A percentile compares a stretch with the other conserved stretches of the same genome.
These are phyloP conservation scores for Caenorhabditis imperialis DNA, from an alignment of 2,888 invertebrate genomes.

Conservation along the genomic window DNA sequence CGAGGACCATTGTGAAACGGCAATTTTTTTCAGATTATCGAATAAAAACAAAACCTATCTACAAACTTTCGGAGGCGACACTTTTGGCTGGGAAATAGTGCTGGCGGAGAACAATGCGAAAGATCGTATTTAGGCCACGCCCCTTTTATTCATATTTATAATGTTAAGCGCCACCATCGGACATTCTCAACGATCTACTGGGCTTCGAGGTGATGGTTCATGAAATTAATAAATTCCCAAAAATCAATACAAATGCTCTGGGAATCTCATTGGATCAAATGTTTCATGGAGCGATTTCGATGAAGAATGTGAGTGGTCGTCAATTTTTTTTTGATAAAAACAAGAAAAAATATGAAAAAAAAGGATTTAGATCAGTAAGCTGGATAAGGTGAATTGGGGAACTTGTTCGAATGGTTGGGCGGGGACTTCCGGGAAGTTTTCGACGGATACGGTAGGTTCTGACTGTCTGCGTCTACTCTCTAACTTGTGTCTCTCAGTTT, in stretches of 20 bases:
- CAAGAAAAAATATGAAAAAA: not conserved
- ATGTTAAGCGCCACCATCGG: not conserved
- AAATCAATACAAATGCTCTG: constrained; percentile 52
- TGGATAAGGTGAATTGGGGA: constrained; percentile 68
- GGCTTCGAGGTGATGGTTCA: constrained; percentile 64
- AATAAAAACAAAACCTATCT: constrained; percentile 30
- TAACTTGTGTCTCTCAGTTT: too few relatives aligned
- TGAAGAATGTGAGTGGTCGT: constrained; percentile 61
- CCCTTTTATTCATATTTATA: too few relatives aligned
- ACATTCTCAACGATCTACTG: not conserved
- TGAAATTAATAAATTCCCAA: constrained; percentile 46
- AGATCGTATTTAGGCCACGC: not conserved
- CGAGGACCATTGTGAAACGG: too few relatives aligned
- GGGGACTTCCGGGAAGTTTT: constrained; percentile 25
- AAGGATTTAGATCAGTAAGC: constrained; percentile 55
- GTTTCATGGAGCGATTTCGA: constrained; percentile 58
- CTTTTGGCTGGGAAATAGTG: constrained; percentile 63
- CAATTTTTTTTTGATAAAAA: not conserved
- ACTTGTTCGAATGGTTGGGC: constrained; percentile 51
- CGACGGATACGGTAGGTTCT: constrained; percentile 16
- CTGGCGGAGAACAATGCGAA: constrained; percentile 48
- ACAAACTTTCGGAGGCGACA: constrained; percentile 64
- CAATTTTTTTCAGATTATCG: constrained; percentile 57
- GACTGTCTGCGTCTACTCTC: too few relatives aligned
- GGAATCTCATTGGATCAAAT: constrained; percentile 58